These are phyloP conservation scores for Toxonevra muliebris DNA, from an alignment of 2,888 invertebrate genomes.

Conservation along the genomic window DNA sequence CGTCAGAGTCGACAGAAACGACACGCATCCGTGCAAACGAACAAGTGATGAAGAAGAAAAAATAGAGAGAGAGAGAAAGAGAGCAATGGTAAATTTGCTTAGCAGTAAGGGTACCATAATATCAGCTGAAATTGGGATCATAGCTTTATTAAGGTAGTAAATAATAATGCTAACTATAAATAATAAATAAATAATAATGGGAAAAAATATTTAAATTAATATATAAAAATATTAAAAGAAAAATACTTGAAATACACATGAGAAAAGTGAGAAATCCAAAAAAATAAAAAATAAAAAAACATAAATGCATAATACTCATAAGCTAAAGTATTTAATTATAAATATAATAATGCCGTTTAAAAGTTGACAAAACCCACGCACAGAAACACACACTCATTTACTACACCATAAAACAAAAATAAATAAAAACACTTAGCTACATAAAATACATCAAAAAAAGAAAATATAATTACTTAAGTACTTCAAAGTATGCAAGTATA, in stretches of 20 bases:
- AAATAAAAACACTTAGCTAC: too few species aligned
- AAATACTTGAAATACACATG: slow-evolving; percentile 21
- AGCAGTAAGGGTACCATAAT: slow-evolving; percentile 67
- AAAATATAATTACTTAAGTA: too few species aligned
- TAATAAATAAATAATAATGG: slow-evolving; percentile 10
- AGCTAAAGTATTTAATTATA: background rate
- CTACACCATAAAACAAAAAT: slow-evolving; percentile 11
- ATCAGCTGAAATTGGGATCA: slow-evolving; percentile 71
- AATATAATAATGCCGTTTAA: background rate
- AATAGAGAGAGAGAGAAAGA: background rate
- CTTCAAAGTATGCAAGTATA: too few species aligned
- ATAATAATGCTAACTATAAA: slow-evolving; percentile 42
- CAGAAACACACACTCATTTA: background rate
- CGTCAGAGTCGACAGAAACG: too few species aligned
- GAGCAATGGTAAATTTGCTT: slow-evolving; percentile 66
- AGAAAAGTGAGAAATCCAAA: slow-evolving; percentile 2
- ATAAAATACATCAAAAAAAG: too few species aligned
- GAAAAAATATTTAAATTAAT: background rate
- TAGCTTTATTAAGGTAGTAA: slow-evolving; percentile 73
- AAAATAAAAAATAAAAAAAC: background rate
- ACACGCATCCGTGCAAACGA: background rate
- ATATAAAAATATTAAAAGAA: slow-evolving; percentile 8
- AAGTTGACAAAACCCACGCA: background rate
- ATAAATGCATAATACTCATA: background rate
- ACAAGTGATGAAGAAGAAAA: background rate